Base-by-base conservation (phyloP, 2,888 invertebrate species). In the Pseudoips prasinana region DNA sequence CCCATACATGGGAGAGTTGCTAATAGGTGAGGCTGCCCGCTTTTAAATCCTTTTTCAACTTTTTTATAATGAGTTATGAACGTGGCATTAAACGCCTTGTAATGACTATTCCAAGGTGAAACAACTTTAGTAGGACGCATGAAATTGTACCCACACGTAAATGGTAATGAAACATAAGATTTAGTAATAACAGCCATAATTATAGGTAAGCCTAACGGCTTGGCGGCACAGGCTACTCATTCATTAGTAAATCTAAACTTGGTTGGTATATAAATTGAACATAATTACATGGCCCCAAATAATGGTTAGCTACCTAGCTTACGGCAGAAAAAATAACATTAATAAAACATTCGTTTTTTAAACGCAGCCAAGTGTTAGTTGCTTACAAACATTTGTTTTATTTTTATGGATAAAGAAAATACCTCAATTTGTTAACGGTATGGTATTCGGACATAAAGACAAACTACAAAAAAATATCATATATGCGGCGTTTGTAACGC, bases 21-120 rank as follows among this genome's bases (percentile, higher is more conserved):
- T 77, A 80, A 81, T 80, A 78, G 77, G 70, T 60, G 66, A 74
- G 71, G 62, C 69, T 59, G 68, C 62, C 34, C 30, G 46, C 58
- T 56, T 52, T 62, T 56, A 47, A 67, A 58, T 61, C 58, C 67
- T 62, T 62, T 71, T 68, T 69, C 25, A 50, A 47, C 35, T 53
- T 41, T 55, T 49, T 38, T 25, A 26, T 44, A 41, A 38, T 41
- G 33, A 34, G 39, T 29, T 36, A 35, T 31, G 25, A 36, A 40
- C 30, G 38, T 25, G 11, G 27, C 33, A 39, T 45, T 43, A 39
- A 45, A 32, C 29, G 32, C 29, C 27, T 33, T 26, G 29, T 47
- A 39, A 53, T 53, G 33, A 48, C 29, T 43, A 28, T 14, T 40
- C 30, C 37, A 39, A 47, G 39, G 42, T 39, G 37, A 48, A 41